These are phyloP conservation scores for Silurus aristotelis DNA, from an alignment of 2,797 vertebrate species.

Conservation along the genomic window DNA sequence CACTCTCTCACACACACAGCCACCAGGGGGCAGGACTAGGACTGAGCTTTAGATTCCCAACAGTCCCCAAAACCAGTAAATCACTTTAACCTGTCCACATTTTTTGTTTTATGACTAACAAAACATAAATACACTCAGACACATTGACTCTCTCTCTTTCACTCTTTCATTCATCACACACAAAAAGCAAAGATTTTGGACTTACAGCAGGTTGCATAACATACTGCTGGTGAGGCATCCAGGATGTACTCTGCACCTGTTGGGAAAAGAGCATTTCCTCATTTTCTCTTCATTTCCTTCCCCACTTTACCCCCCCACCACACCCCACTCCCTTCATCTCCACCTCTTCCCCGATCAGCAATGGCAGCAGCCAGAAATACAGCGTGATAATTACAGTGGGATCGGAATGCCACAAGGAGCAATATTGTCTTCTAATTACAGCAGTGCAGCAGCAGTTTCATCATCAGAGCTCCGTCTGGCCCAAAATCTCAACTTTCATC, in stretches of 20 bases:
- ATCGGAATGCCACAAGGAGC: slow-evolving; percentile 71
- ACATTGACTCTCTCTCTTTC: background rate
- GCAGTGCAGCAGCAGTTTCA: slow-evolving; percentile 71
- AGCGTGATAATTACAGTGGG: slow-evolving; percentile 74
- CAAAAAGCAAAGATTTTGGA: slow-evolving; percentile 60
- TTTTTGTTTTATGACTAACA: background rate
- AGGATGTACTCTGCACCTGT: slow-evolving; percentile 99
- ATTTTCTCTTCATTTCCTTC: slow-evolving; percentile 47
- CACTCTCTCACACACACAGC: slow-evolving; percentile 11
- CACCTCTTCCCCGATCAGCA: slow-evolving; percentile 51
- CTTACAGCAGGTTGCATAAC: slow-evolving; percentile 99
- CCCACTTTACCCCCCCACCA: slow-evolving; percentile 32
- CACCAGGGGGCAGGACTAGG: slow-evolving; percentile 42
- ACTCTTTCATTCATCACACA: background rate
- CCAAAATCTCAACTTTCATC: slow-evolving; percentile 75
- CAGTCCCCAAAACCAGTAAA: slow-evolving; percentile 11
- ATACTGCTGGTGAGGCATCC: slow-evolving; percentile 99
- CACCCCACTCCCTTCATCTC: slow-evolving; percentile 24
- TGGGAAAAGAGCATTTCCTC: slow-evolving; percentile 60
- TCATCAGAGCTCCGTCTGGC: slow-evolving; percentile 72
- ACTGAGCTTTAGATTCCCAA: background rate
- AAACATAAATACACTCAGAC: slow-evolving; percentile 9
- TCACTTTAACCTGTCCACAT: slow-evolving; percentile 28
- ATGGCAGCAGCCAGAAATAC: slow-evolving; percentile 66
- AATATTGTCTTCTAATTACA: slow-evolving; percentile 75